Conservation (phyloP, 2,113 vertebrate genomes). For the Hucho hucho region DNA sequence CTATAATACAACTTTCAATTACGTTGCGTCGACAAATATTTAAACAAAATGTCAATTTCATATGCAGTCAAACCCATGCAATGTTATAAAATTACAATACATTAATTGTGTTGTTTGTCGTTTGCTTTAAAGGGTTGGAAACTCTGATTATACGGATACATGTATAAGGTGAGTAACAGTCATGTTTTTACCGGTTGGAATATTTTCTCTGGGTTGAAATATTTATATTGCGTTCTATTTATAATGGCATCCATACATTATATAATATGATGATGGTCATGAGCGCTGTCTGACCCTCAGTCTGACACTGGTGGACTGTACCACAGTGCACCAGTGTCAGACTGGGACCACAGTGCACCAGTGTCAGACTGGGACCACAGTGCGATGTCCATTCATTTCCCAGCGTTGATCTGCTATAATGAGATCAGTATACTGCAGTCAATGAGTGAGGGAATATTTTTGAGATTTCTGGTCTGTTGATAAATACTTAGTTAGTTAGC, state of each 20-base stretch:
- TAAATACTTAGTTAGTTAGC: background rate
- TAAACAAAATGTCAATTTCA: background rate
- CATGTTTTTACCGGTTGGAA: conserved; percentile 11
- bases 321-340: background rate
- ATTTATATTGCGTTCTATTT: conserved; percentile 33
- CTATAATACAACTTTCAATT: conserved; percentile 11
- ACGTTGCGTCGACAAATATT: background rate
- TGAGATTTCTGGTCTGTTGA: conserved; percentile 1
- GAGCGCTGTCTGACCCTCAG: conserved; percentile 41
- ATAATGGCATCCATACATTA: background rate
- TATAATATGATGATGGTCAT: background rate
- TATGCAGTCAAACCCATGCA: background rate
- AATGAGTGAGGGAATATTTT: conserved; percentile 21
- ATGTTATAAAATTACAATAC: background rate
- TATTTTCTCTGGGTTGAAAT: conserved; percentile 17
- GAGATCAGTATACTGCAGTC: conserved; percentile 36
- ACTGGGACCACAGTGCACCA: background rate
- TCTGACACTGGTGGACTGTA: conserved; percentile 10
- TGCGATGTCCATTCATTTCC: conserved; percentile 22
- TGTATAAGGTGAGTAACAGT: conserved; percentile 16
- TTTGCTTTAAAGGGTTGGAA: background rate
- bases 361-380: background rate
- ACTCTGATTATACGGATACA: conserved; percentile 6
- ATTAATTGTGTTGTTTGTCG: background rate
- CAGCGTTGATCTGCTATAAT: conserved; percentile 26